phyloP scores from a whole-genome alignment of 30 jellyfish, hydroid and myxozoan genomes.

The Turritopsis dohrnii region DNA sequence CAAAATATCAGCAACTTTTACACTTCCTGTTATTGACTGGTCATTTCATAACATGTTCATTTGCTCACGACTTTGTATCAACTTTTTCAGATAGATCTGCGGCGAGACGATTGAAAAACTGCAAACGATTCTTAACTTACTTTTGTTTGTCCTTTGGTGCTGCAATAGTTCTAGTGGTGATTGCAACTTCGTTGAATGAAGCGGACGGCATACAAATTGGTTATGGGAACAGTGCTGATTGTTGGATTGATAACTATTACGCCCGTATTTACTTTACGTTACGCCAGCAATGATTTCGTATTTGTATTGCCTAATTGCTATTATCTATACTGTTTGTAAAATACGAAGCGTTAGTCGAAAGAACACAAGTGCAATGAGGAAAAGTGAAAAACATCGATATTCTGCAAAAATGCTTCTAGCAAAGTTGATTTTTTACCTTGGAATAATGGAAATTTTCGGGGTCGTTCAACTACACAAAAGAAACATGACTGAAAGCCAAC shows the following conservation, averaged over 20 bases:
- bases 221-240: neutral
- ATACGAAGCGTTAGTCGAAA: neutral
- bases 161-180: neutral
- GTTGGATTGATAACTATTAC: neutral
- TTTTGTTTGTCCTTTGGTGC: neutral
- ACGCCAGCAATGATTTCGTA: neutral
- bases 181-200: neutral
- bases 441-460: neutral
- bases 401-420: neutral
- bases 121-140: neutral
- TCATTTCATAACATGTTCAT: neutral
- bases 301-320: neutral
- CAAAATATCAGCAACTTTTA: neutral
- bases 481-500: neutral
- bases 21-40: neutral
- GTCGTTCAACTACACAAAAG: neutral
- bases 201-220: neutral
- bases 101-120: neutral
- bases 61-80: neutral
- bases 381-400: neutral
- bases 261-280: neutral
- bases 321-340: neutral
- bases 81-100: neutral
- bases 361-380: neutral
- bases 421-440: neutral